Evolutionary conservation across 2,888 invertebrate genomes (phyloP), one percentile per base, ranked within the genome.

Genomic region (Cephus sareptanus): DNA sequence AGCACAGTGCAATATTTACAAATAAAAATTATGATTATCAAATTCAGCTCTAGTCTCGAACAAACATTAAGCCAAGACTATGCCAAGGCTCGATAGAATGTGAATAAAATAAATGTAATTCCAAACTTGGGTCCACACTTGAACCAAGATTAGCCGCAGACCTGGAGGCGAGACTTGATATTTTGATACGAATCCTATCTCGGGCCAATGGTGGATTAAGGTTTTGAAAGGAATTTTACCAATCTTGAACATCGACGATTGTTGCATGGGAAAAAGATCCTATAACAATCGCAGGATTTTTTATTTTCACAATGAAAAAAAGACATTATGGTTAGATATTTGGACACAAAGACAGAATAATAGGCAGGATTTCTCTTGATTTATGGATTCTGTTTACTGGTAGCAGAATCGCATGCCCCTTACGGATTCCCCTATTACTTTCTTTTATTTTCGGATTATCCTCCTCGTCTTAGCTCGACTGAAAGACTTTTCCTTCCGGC

Each of bases 371-470:
- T 56, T 56, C 23, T 56, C 56, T 56, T 56, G 74, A 77, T 81
- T 81, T 80, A 80, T 76, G 81, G 81, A 81, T 80, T 83, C 76
- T 82, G 83, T 84, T 86, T 82, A 83, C 81, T 77, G 78, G 79
- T 74, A 76, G 75, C 78, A 81, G 80, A 82, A 78, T 78, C 75
- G 70, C 78, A 40, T 56, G 69, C 76, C 80, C 79, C 80, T 82
- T 82, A 82, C 82, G 78, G 78, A 80, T 79, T 79, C 77, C 34
- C 79, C 23, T 33, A 71, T 33, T 31, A 34, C 34, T 71, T 34
- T 34, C 34, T 13, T 34, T 71, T 71, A 71, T 71, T 34, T 31
- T 71, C 30, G 71, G 34, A 34, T 71, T 71, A 71, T 31, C 30
- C 34, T 71, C 30, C 12, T 71, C 71, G 23, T 15, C 30, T 30